These are phyloP conservation scores for Microtus oregoni DNA, from an alignment of 2,113 vertebrate genomes.

Conservation along the genomic window DNA sequence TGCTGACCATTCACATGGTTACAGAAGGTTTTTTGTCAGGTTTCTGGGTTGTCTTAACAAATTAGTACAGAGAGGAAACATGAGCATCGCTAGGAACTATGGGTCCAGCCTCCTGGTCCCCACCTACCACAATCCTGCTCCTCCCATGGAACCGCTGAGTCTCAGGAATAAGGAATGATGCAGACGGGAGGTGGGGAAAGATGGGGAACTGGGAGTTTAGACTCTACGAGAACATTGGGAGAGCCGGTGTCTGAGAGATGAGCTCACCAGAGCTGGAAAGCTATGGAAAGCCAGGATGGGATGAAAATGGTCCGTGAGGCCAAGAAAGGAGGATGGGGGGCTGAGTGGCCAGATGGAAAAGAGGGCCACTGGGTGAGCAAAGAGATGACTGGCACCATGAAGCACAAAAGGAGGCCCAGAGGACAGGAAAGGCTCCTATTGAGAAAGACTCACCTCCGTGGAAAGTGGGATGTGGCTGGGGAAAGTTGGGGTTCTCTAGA, in stretches of 20 bases:
- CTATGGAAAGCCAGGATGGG: not conserved
- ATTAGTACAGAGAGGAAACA: not conserved
- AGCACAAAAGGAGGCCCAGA: not conserved
- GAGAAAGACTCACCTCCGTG: fast-evolving
- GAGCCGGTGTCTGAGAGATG: constrained; percentile 2
- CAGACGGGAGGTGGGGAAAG: not conserved
- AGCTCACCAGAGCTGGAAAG: not conserved
- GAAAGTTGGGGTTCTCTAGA: not conserved
- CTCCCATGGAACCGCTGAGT: not conserved
- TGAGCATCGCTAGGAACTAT: not conserved
- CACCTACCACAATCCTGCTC: not conserved
- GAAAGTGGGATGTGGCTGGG: not conserved
- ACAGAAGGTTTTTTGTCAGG: not conserved
- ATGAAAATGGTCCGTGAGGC: not conserved
- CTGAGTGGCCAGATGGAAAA: not conserved
- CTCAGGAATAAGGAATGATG: not conserved
- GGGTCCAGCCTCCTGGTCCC: not conserved
- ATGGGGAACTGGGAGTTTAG: not conserved
- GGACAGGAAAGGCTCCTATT: fast-evolving
- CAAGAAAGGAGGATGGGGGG: not conserved
- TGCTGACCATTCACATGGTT: not conserved
- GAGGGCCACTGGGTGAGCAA: not conserved
- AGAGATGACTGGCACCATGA: not conserved
- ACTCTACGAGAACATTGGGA: not conserved
- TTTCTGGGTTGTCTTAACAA: not conserved